Evolutionary conservation across 2,113 vertebrate genomes (phyloP), one percentile per base, ranked within the genome.

Genomic region (Kryptolebias marmoratus): DNA sequence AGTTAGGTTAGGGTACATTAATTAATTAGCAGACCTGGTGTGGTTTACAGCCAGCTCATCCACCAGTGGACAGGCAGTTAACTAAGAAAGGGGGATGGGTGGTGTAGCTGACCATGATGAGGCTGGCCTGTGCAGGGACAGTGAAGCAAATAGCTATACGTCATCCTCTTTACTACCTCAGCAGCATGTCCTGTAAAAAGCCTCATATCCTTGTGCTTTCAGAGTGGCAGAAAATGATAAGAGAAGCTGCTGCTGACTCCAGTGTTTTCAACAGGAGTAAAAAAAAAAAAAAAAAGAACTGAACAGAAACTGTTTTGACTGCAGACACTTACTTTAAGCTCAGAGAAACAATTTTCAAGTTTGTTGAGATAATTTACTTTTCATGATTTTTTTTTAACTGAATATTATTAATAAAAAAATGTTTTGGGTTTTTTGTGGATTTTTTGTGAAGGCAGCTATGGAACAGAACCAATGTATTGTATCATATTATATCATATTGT

Each of bases 21-120:
- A 95, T 95, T 94, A 95, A 94, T 95, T 88, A 94, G 89, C 69
- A 89, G 88, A 74, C 62, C 87, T 48, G 91, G 94, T 95, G 93
- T 94, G 65, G 73, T 92, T 95, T 95, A 94, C 93, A 92, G 81
- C 81, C 80, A 28, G 64, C 82, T 87, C 69, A 68, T 77, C 73
- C 84, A 84, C 71, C 78, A 44, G 52, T 73, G 83, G 44, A 82
- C 77, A 82, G 74, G 76, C 86, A 74, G 81, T 88, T 89, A 73
- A 76, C 78, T 68, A 61, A 48, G 64, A 22, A 71, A 75, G 66
- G 71, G 82, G 86, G 81, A 79, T 78, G 79, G 83, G 88, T 53
- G 16, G 32, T 28, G 45, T 55, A 79, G 74, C 61, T 84, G 58
- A 39, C 64, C 75, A 81, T 28, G 77, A 81, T 52, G 73, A 59